Base-by-base conservation (phyloP, 2,888 invertebrate genomes). In the Plebejus anna region DNA sequence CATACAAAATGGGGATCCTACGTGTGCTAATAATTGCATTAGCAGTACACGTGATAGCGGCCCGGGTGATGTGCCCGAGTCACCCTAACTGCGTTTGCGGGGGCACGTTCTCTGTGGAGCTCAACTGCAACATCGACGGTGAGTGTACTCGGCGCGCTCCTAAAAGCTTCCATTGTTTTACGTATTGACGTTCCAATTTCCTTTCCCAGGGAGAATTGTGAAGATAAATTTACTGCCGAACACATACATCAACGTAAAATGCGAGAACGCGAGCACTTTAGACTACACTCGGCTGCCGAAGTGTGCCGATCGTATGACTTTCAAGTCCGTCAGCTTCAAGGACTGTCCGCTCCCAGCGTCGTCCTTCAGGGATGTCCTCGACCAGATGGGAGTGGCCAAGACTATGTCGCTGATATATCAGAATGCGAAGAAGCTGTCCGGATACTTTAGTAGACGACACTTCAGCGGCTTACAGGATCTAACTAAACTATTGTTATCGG, bases 381-480 rank as follows among this genome's bases (percentile, higher is more conserved):
- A 86, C 9, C 89, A 85, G 70, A 88, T 95, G 76, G 94, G 94
- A 78, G 90, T 94, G 22, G 87, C 90, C 0, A 88, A 92, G 86
- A 87, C 94, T 81, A 85, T 94, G 95, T 90, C 94, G 6, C 83
- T 96, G 47, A 91, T 95, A 83, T 95, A 95, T 80, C 93, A 94
- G 84, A 94, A 93, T 78, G 89, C 91, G 32, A 91, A 89, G 70
- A 95, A 95, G 79, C 86, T 95, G 72, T 92, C 95, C 38, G 94
- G 94, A 79, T 94, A 94, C 80, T 90, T 96, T 61, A 92, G 94
- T 47, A 94, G 94, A 70, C 90, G 93, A 78, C 96, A 96, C 83
- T 93, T 96, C 77, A 87, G 90, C 3, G 95, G 95, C 42, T 88
- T 96, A 75, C 88, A 94, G 78, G 93, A 94, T 80, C 85, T 92